phyloP scores from a whole-genome alignment of 1,140 invertebrate species.

The Pseudomyrmex concolor region DNA sequence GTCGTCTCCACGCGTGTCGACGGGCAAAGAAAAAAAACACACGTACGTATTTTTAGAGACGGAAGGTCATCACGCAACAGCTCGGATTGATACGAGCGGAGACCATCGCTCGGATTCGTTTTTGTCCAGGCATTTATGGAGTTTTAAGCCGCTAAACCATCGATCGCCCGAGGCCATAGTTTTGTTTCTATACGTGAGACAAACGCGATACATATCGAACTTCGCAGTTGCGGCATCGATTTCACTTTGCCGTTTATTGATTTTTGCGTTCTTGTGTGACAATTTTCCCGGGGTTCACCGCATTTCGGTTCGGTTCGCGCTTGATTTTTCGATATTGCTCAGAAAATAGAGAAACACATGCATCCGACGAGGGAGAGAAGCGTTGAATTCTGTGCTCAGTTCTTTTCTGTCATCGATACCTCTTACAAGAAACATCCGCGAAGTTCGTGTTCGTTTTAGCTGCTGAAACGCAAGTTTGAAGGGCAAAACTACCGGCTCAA shows the following conservation, averaged over 20 bases:
- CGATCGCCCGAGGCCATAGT: constrained; percentile 48
- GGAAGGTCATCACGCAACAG: constrained; percentile 37
- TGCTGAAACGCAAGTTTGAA: no score
- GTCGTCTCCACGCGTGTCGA: background rate
- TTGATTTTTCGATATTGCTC: constrained; percentile 12
- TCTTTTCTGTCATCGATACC: no score
- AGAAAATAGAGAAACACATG: background rate
- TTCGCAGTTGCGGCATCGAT: constrained; percentile 25
- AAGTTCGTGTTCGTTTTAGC: no score
- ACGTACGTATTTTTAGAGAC: constrained; percentile 22
- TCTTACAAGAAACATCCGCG: no score
- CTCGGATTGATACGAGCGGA: constrained; percentile 69
- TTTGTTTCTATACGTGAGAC: constrained; percentile 62
- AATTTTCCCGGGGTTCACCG: constrained; percentile 13
- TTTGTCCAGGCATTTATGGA: constrained; percentile 40
- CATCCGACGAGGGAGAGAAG: no score
- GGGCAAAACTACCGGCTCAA: no score
- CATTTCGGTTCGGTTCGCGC: constrained; percentile 9
- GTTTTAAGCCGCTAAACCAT: constrained; percentile 67
- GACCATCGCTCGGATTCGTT: constrained; percentile 67
- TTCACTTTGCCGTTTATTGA: constrained; percentile 46
- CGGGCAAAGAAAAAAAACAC: no score
- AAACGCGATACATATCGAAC: constrained; percentile 38
- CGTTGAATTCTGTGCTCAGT: no score
- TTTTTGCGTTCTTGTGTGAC: constrained; percentile 41